Evolutionary conservation across 53 echinoderm and acorn worm species (phyloP).

Genomic region (Stichopus horrens): DNA sequence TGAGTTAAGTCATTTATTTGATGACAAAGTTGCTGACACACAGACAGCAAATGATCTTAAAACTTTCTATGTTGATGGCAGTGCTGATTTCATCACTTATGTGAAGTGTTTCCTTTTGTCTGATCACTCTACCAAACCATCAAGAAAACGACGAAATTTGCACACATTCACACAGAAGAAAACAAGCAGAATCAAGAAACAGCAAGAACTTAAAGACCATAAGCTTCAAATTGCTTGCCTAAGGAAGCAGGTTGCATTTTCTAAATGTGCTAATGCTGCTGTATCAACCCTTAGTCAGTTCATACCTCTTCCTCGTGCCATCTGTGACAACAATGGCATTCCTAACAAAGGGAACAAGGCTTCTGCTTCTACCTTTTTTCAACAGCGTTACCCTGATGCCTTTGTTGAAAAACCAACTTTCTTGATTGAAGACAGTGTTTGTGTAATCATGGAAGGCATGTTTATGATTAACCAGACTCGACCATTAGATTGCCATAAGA

Average conservation of each 20-base stretch:
- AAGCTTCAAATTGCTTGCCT: conserved; percentile 27
- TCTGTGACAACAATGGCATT: not conserved
- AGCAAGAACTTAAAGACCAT: not conserved
- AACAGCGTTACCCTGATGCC: not conserved
- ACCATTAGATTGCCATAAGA: too few relatives aligned
- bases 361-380: not conserved
- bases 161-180: conserved; percentile 27
- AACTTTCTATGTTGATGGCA: not conserved
- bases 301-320: too few relatives aligned
- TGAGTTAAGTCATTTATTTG: conserved; percentile 12
- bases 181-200: not conserved
- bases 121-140: conserved; percentile 9
- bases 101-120: conserved; percentile 12
- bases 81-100: conserved; percentile 12
- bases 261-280: conserved; percentile 1
- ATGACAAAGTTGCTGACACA: conserved; percentile 8
- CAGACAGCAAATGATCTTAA: conserved; percentile 4
- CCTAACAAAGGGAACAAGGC: not conserved
- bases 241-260: conserved; percentile 1
- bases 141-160: conserved; percentile 16
- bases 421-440: too few relatives aligned
- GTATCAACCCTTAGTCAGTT: not conserved
- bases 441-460: not conserved
- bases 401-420: not conserved
- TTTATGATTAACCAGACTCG: too few relatives aligned